A percentile compares a stretch with the other conserved stretches of the same genome.
These are phyloP conservation scores for Epistrophella euchroma DNA, from an alignment of 2,888 invertebrate species.

Conservation along the genomic window DNA sequence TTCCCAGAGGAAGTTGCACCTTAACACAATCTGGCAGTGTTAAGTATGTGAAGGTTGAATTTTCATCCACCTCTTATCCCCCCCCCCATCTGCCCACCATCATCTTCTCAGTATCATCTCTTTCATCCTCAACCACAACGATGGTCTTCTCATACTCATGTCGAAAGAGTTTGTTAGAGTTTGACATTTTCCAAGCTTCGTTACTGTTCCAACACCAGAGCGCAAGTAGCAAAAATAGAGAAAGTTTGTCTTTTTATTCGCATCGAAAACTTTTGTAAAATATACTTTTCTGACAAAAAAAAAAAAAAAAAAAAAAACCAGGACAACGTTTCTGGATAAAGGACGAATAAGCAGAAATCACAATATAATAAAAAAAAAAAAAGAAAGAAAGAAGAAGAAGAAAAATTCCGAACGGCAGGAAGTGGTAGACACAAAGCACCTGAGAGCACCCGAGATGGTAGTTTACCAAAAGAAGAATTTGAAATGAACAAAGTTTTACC, in stretches of 20 bases:
- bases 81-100: background rate
- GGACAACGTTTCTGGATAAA: constrained; percentile 48
- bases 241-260: constrained; percentile 48
- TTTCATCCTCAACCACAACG: background rate
- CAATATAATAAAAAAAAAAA: constrained; percentile 36
- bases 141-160: constrained; percentile 5
- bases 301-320: constrained; percentile 27
- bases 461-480: constrained; percentile 57
- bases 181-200: constrained; percentile 64
- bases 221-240: constrained; percentile 36
- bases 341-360: constrained; percentile 42
- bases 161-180: constrained; percentile 43
- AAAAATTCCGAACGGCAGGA: constrained; percentile 25
- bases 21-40: constrained; percentile 59
- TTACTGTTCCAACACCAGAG: constrained; percentile 25
- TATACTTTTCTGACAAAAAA: constrained; percentile 24
- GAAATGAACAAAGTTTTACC: constrained; percentile 74
- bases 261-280: constrained; percentile 60
- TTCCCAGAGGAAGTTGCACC: constrained; percentile 54
- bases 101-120: background rate
- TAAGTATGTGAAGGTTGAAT: constrained; percentile 58
- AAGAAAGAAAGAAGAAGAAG: constrained; percentile 11
- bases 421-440: constrained; percentile 66
- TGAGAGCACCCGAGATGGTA: constrained; percentile 51
- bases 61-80: background rate